Evolutionary conservation across 2,113 vertebrate genomes (phyloP).

Genomic region (Myanophis thanlyinensis): DNA sequence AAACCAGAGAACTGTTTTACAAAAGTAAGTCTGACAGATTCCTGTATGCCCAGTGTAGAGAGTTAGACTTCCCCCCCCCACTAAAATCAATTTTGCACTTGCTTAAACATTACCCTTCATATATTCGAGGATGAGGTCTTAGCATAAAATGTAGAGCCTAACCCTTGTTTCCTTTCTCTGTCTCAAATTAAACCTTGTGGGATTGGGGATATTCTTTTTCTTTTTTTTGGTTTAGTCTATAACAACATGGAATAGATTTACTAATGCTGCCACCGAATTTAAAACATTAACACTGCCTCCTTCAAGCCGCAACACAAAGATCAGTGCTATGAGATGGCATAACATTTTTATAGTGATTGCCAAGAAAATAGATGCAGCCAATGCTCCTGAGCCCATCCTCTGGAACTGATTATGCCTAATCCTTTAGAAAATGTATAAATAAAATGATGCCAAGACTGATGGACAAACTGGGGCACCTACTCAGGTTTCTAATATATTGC

Average conservation of each 20-base stretch:
- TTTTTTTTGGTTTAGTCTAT: not conserved
- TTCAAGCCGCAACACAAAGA: conserved; percentile 28
- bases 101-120: not conserved
- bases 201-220: not conserved
- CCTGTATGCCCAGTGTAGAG: too few species aligned
- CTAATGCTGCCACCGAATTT: accelerated
- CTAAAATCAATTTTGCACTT: not conserved
- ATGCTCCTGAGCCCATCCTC: conserved; percentile 63
- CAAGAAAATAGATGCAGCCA: conserved; percentile 67
- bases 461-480: conserved; percentile 66
- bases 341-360: conserved; percentile 60
- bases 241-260: conserved; percentile 7
- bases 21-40: not conserved
- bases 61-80: too few species aligned
- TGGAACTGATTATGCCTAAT: conserved; percentile 75
- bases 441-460: conserved; percentile 68
- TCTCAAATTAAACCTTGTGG: conserved; percentile 8
- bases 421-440: conserved; percentile 69
- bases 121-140: accelerated
- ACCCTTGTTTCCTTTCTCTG: not conserved
- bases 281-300: conserved; percentile 35
- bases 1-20: not conserved
- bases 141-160: not conserved
- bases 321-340: conserved; percentile 48
- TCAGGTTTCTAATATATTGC: conserved; percentile 70